Conservation (phyloP, 2,797 vertebrate genomes). For the Mycteria americana region DNA sequence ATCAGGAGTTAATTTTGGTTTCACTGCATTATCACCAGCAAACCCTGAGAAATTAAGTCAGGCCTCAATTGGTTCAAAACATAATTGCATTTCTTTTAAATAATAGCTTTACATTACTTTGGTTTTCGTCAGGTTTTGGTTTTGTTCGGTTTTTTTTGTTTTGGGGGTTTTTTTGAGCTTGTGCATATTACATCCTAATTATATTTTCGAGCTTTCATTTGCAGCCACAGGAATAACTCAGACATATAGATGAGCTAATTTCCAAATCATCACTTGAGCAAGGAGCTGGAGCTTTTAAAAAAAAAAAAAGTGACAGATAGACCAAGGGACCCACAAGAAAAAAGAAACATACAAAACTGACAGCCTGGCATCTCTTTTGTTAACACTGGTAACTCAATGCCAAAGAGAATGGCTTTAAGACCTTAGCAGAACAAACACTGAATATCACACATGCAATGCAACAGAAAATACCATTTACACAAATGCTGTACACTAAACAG, state of each 20-base stretch:
- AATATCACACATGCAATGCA: not conserved
- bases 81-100: slow-evolving; percentile 35
- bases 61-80: slow-evolving; percentile 25
- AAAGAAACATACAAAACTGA: not conserved
- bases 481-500: not conserved
- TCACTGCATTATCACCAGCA: slow-evolving; percentile 2
- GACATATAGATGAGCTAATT: slow-evolving; percentile 8
- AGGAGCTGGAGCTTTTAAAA: not conserved
- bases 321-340: not conserved
- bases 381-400: not conserved
- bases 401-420: not conserved
- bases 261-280: not conserved
- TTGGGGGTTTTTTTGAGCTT: not conserved
- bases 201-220: slow-evolving; percentile 9
- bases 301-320: not conserved
- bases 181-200: slow-evolving; percentile 3
- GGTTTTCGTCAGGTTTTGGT: not conserved
- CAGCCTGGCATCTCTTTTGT: not conserved
- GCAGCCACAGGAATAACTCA: slow-evolving; percentile 19
- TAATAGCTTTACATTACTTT: not conserved
- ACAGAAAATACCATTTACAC: not conserved
- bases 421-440: not conserved
- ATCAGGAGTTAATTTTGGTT: not conserved
- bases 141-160: no score
- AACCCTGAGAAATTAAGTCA: slow-evolving; percentile 29